Evolutionary conservation across 2,113 vertebrate species (phyloP).

Genomic region (Tursiops truncatus): DNA sequence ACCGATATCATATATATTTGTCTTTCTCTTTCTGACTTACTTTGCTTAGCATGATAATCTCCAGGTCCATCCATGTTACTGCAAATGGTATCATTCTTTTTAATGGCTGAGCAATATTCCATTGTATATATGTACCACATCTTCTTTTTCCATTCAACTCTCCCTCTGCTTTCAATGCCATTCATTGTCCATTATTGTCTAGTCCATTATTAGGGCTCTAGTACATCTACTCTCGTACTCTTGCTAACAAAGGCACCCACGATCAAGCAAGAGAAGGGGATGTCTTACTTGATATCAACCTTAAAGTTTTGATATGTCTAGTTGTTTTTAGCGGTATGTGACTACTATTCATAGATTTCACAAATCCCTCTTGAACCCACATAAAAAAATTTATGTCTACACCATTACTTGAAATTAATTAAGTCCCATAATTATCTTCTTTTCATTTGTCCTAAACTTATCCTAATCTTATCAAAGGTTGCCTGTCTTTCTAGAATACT

Average conservation of each 20-base stretch:
- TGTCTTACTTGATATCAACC: neutral
- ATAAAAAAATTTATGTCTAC: neutral
- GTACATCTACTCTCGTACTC: neutral
- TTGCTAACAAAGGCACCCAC: neutral
- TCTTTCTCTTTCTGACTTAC: too few relatives aligned
- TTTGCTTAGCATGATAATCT: too few relatives aligned
- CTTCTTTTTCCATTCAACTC: too few relatives aligned
- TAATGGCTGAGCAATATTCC: too few relatives aligned
- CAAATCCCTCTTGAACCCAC: neutral
- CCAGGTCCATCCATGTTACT: too few relatives aligned
- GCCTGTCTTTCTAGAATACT: too few relatives aligned
- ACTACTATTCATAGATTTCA: neutral
- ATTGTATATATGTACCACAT: too few relatives aligned
- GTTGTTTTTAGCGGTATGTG: neutral
- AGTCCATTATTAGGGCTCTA: neutral
- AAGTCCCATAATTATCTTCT: neutral
- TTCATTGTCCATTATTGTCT: neutral
- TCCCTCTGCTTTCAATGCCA: neutral
- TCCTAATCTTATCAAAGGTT: too few relatives aligned
- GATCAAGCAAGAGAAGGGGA: neutral
- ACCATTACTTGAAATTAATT: neutral
- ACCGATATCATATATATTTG: too few relatives aligned
- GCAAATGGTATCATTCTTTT: too few relatives aligned
- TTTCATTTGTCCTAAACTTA: neutral
- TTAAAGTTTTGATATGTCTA: neutral